Evolutionary conservation across 2,113 vertebrate species (phyloP).

Genomic region (Scortum barcoo): DNA sequence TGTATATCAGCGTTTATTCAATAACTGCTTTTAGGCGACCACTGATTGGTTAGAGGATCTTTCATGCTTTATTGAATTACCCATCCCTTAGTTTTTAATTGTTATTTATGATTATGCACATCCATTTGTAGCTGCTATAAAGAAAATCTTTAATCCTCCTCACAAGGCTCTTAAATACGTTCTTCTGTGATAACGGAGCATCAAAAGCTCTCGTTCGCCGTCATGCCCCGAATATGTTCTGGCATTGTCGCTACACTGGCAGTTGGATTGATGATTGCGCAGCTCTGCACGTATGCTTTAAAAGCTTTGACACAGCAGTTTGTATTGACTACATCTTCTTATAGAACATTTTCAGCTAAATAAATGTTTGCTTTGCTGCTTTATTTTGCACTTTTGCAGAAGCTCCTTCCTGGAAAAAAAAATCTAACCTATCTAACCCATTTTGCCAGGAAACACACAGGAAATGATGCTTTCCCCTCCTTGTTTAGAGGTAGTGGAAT

Average conservation of each 20-base stretch:
- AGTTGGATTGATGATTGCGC: not conserved
- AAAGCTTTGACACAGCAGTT: not conserved
- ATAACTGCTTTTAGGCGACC: not conserved
- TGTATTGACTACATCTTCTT: not conserved
- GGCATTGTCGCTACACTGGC: not conserved
- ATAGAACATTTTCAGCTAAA: not conserved
- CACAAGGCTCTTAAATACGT: not conserved
- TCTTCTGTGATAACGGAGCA: not conserved
- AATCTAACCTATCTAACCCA: too few species aligned
- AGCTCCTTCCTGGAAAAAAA: not conserved
- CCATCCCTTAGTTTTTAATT: not conserved
- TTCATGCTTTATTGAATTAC: not conserved
- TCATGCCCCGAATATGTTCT: not conserved
- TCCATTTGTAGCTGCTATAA: not conserved
- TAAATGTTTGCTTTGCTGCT: not conserved
- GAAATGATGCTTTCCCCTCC: not conserved
- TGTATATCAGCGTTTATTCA: not conserved
- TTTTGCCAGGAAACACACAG: not conserved
- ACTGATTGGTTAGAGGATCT: not conserved
- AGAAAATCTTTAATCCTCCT: not conserved
- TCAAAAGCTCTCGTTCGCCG: not conserved
- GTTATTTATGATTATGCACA: not conserved
- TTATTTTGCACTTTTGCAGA: conserved; percentile 18
- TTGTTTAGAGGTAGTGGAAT: not conserved
- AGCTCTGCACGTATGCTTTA: not conserved